phyloP scores from a whole-genome alignment of 2,888 invertebrate species.

The Phania funesta region DNA sequence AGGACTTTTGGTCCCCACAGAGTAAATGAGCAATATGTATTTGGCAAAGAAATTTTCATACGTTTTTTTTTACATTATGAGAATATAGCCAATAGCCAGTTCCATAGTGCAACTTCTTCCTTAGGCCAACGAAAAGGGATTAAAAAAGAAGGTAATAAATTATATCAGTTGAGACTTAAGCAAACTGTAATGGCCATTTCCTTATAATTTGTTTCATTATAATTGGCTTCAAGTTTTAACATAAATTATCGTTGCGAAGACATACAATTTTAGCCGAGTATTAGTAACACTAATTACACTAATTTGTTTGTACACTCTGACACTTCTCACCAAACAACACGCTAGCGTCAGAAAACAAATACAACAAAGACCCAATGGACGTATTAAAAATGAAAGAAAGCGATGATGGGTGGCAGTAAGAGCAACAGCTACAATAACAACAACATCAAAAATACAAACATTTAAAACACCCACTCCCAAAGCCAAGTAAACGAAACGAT shows the following conservation, averaged over 20 bases:
- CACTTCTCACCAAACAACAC: neutral
- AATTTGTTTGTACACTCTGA: slow-evolving; percentile 43
- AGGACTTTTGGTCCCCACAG: no score
- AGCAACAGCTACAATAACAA: neutral
- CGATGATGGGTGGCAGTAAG: neutral
- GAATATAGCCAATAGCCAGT: no score
- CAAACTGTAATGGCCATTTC: slow-evolving; percentile 5
- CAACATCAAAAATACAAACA: neutral
- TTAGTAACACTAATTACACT: slow-evolving; percentile 50
- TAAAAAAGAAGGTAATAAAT: neutral
- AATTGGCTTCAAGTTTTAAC: slow-evolving; percentile 58
- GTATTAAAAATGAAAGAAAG: slow-evolving; percentile 2
- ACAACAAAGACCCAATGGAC: neutral
- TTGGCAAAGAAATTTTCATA: no score
- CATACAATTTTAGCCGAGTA: slow-evolving; percentile 47
- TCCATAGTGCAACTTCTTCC: no score
- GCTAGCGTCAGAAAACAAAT: neutral
- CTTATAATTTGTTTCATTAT: slow-evolving; percentile 50
- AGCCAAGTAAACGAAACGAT: neutral
- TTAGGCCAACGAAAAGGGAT: neutral
- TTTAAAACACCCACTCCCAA: slow-evolving; percentile 25
- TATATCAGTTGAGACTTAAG: neutral
- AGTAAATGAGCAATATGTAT: no score
- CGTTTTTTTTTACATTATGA: no score
- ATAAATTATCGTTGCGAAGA: slow-evolving; percentile 51